Base-by-base conservation (phyloP, 2,888 invertebrate genomes). In the Campopleginae sp. region DNA sequence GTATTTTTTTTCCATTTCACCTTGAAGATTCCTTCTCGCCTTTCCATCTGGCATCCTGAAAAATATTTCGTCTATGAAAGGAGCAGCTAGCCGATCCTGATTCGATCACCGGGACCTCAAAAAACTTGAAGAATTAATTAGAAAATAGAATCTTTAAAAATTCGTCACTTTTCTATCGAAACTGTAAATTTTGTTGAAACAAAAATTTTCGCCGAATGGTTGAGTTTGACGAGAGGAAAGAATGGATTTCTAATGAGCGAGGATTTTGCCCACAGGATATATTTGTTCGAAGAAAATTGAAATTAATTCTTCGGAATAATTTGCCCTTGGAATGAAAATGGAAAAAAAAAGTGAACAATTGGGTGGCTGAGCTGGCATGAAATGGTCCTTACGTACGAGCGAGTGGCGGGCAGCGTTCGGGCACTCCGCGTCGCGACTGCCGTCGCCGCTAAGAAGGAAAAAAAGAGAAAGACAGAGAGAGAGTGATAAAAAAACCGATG, bases 391-490 rank as follows among this genome's bases (percentile, higher is more conserved):
- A 54, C 19, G 54, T 46, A 27, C 51, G 78, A 80, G 48, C 76
- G 42, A 82, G 77, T 78, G 63, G 83, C 85, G 85, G 89, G 90
- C 92, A 91, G 90, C 91, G 89, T 92, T 90, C 91, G 89, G 88
- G 91, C 90, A 90, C 91, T 92, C 90, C 90, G 90, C 91, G 91
- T 92, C 90, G 91, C 91, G 91, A 92, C 92, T 92, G 92, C 91
- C 90, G 92, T 87, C 89, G 89, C 89, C 87, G 90, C 89, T 90
- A 91, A 72, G 80, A 74, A 65, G 54, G 31, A 74, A 74, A 80
- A 80, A 80, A 65, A 74, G 8, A 61, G 44, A 58, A 38, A 33
- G 46, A 66, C 31, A 44, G 44, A 51, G 68, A 44, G 68, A 68
- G 68, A 51, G 51, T 51, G 51, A 65, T 51, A 65, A 48, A 61